Conservation (phyloP, 2,797 vertebrate species). For the Triplophysa bombifrons region DNA sequence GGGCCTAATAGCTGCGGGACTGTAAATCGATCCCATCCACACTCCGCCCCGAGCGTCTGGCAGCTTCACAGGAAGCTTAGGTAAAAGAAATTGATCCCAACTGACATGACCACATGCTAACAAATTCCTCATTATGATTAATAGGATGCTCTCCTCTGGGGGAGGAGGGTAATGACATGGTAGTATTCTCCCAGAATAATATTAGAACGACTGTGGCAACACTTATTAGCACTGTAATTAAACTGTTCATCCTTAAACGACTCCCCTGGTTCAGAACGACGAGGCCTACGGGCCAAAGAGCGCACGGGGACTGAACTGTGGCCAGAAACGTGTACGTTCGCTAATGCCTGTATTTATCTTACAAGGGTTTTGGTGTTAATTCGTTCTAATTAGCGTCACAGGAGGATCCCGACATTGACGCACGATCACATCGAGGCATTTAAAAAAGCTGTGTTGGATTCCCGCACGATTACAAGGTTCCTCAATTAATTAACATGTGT, state of each 20-base stretch:
- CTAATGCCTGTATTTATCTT: constrained; percentile 47
- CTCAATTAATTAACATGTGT: constrained; percentile 25
- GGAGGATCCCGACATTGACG: constrained; percentile 13
- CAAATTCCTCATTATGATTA: constrained; percentile 58
- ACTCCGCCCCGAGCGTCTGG: constrained; percentile 47
- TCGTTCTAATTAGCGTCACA: constrained; percentile 42
- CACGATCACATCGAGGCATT: constrained; percentile 27
- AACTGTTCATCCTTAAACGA: constrained; percentile 53
- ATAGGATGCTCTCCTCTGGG: constrained; percentile 42
- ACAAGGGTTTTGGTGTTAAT: constrained; percentile 38
- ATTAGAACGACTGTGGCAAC: constrained; percentile 47
- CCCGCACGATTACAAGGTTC: neutral
- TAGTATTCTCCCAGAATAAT: constrained; percentile 51
- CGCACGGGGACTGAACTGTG: constrained; percentile 41
- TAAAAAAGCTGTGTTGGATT: constrained; percentile 15
- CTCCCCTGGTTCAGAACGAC: constrained; percentile 43
- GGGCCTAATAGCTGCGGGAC: constrained; percentile 51
- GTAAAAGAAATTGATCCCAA: constrained; percentile 57
- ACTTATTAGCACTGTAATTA: constrained; percentile 53
- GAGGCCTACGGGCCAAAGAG: constrained; percentile 43
- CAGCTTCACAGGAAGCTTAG: constrained; percentile 47
- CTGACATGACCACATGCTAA: constrained; percentile 55
- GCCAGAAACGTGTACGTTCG: constrained; percentile 22
- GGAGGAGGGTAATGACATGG: constrained; percentile 45
- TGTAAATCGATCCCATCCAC: constrained; percentile 53